Conservation (phyloP, 2,888 invertebrate species). For the Mesoligia furuncula region DNA sequence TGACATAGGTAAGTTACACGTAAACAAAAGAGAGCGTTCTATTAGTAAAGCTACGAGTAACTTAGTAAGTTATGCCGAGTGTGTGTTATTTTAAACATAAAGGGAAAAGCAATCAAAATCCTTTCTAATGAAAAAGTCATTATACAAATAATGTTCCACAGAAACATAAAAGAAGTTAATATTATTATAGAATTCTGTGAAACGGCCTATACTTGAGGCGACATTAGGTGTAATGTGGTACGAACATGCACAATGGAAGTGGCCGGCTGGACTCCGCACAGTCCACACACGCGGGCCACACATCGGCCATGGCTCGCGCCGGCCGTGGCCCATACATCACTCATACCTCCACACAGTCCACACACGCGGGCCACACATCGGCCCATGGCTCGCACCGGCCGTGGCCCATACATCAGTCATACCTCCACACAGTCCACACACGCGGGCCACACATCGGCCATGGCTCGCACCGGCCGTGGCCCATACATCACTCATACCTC, state of each 20-base stretch:
- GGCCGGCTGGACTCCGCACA: conserved; percentile 26
- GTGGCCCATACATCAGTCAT: conserved; percentile 29
- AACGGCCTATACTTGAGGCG: conserved; percentile 40
- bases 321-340: conserved; percentile 23
- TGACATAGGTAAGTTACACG: too few species aligned
- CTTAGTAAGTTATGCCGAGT: not conserved
- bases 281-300: conserved; percentile 28
- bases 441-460: conserved; percentile 13
- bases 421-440: conserved; percentile 29
- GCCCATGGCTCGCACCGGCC: conserved; percentile 6
- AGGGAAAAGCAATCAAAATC: conserved; percentile 48
- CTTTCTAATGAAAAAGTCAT: conserved; percentile 48
- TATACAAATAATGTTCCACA: conserved; percentile 51
- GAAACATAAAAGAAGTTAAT: conserved; percentile 52
- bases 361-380: conserved; percentile 11
- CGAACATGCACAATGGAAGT: conserved; percentile 58
- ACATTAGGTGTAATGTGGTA: conserved; percentile 54
- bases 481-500: conserved; percentile 38
- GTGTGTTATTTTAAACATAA: conserved; percentile 29
- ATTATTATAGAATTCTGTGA: conserved; percentile 49
- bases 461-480: not conserved
- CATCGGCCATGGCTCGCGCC: conserved; percentile 1
- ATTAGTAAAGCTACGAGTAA: not conserved
- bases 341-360: conserved; percentile 34
- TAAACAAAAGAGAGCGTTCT: not conserved